phyloP scores from a whole-genome alignment of 2,888 invertebrate species.

The Callyntrura sp. region DNA sequence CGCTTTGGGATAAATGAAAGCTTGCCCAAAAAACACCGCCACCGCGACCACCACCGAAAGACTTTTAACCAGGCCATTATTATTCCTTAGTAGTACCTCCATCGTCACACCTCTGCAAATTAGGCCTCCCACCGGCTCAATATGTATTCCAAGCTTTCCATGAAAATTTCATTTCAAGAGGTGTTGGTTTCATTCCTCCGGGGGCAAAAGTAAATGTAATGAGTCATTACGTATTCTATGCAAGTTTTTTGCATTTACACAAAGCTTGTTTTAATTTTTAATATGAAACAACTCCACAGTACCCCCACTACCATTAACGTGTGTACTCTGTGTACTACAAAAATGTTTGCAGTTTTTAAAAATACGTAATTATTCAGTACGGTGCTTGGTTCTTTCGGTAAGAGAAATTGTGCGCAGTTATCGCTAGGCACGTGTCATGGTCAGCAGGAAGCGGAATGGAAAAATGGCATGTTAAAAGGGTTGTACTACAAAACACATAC shows the following conservation, averaged over 20 bases:
- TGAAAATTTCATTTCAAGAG: background rate
- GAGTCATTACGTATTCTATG: no score
- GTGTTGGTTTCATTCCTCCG: background rate
- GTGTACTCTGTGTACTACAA: no score
- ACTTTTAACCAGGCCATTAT: constrained; percentile 5
- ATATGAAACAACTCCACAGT: no score
- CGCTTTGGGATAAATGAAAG: background rate
- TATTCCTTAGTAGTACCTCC: background rate
- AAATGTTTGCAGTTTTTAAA: background rate
- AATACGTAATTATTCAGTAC: background rate
- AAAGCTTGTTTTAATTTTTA: no score
- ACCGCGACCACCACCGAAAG: background rate
- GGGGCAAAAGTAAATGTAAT: background rate
- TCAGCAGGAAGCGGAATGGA: constrained; percentile 67
- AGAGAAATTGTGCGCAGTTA: constrained; percentile 26
- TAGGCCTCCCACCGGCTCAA: background rate
- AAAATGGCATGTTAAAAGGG: constrained; percentile 10
- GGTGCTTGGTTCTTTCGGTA: background rate
- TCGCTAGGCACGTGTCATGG: constrained; percentile 71
- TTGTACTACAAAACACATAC: background rate
- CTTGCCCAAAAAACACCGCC: background rate
- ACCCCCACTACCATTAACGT: no score
- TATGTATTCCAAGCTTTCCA: constrained; percentile 1
- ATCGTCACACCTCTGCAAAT: background rate
- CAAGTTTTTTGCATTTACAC: no score